Evolutionary conservation across 2,797 vertebrate genomes (phyloP).

Genomic region (Tapirus indicus): DNA sequence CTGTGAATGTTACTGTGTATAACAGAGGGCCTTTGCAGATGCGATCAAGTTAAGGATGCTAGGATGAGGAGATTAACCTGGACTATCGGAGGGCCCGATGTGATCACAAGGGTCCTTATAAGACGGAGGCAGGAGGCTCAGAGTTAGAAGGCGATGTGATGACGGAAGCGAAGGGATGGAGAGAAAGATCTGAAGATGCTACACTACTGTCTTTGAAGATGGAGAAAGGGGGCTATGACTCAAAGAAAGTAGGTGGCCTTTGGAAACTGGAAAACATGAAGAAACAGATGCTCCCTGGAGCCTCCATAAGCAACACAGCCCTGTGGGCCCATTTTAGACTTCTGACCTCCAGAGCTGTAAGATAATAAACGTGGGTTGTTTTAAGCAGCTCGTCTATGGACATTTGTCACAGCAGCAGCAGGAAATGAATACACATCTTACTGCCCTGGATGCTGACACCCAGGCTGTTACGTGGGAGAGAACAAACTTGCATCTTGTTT

Average conservation of each 20-base stretch:
- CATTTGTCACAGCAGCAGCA: no score
- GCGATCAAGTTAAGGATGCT: background rate
- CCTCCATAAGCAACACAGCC: no score
- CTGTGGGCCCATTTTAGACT: no score
- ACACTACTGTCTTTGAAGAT: background rate
- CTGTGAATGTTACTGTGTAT: background rate
- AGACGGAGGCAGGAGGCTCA: background rate
- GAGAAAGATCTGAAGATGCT: background rate
- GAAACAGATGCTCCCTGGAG: background rate
- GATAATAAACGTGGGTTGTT: no score
- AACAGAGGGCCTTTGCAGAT: background rate
- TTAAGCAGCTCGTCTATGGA: no score
- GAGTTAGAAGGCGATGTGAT: accelerated
- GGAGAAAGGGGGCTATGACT: background rate
- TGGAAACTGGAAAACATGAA: background rate
- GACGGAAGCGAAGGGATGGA: background rate
- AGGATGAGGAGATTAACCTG: background rate
- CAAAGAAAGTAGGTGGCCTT: background rate
- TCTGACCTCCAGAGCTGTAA: no score
- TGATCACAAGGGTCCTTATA: background rate
- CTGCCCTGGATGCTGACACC: background rate
- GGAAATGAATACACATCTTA: background rate
- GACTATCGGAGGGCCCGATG: background rate
- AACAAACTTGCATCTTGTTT: background rate
- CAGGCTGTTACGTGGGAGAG: background rate